Base-by-base conservation (phyloP, 1,140 invertebrate species). In the Ceratina australensis region DNA sequence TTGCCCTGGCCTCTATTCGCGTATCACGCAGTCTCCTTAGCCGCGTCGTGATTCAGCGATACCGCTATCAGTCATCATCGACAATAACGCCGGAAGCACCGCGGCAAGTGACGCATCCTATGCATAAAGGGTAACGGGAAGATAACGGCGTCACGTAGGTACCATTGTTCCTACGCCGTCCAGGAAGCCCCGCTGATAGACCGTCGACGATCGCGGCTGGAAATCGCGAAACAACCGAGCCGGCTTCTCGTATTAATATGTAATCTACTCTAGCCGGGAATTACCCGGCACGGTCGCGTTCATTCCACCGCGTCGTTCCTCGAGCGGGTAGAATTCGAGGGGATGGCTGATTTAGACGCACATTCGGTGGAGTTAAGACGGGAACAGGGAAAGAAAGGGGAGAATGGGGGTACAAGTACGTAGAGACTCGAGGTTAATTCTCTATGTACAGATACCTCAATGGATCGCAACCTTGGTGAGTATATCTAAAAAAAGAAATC, bases 311-410 rank as follows among this genome's bases (percentile, higher is more conserved):
- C n/a, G 15, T n/a, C 52, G 33, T 78, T 61, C 79, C 78, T 63
- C 56, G 69, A 54, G 63, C 57, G 80, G 79, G 76, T 82, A 81
- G 86, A 88, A 89, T 88, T 84, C 79, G 76, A 83, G 78, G 78
- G 88, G 88, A 89, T 79, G 84, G 87, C 86, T 78, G 71, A 64
- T 50, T 64, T 66, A 59, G 75, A 79, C 67, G 75, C 64, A 59
- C 73, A n/a, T 54, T 65, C 26, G 56, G 42, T 52, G 61, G 24
- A 2, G 5, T 22, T 18, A 57, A 60, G 68, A 33, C 24, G 13
- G 24, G 65, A 69, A 47, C 18, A 61, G 72, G 60, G 78, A 52
- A 54, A 76, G 33, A 12, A 13, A 54, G 12, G 61, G 28, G 24
- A n/a, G n/a, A n/a, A n/a, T n/a, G n/a, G n/a, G n/a, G n/a, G n/a